These are phyloP conservation scores for Pollachius pollachius DNA, from an alignment of 2,113 vertebrate species.

Conservation along the genomic window DNA sequence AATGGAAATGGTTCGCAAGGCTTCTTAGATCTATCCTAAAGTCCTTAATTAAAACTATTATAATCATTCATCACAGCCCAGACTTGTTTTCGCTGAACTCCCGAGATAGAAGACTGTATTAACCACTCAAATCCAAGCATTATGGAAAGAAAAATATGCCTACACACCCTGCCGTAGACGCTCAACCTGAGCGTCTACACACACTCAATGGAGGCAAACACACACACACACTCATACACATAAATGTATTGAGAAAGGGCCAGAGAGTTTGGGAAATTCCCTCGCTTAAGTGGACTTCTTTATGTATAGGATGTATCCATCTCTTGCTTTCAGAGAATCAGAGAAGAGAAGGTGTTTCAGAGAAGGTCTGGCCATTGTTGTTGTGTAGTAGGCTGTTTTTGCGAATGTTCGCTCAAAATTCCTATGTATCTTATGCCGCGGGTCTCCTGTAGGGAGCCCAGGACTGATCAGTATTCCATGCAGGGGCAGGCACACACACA, in stretches of 20 bases:
- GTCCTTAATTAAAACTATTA: conserved; percentile 13
- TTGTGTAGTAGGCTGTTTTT: too few species aligned
- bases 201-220: not conserved
- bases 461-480: too few species aligned
- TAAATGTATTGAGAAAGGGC: not conserved
- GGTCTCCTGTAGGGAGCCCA: too few species aligned
- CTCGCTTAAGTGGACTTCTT: conserved; percentile 10
- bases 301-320: conserved; percentile 37
- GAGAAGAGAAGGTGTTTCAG: too few species aligned
- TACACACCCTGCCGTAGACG: not conserved
- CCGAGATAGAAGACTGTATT: conserved; percentile 30
- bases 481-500: too few species aligned
- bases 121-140: conserved; percentile 30
- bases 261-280: too few species aligned
- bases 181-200: not conserved
- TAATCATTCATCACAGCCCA: conserved; percentile 21
- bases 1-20: too few species aligned
- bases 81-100: conserved; percentile 14
- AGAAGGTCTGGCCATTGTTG: too few species aligned
- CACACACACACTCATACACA: too few species aligned
- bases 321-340: conserved; percentile 27
- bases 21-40: conserved; percentile 1
- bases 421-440: too few species aligned
- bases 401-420: too few species aligned
- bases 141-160: not conserved